A percentile compares a stretch with the other conserved stretches of the same genome.
Evolutionary conservation across 2,113 vertebrate species (phyloP).

Genomic region (Arizona elegans): DNA sequence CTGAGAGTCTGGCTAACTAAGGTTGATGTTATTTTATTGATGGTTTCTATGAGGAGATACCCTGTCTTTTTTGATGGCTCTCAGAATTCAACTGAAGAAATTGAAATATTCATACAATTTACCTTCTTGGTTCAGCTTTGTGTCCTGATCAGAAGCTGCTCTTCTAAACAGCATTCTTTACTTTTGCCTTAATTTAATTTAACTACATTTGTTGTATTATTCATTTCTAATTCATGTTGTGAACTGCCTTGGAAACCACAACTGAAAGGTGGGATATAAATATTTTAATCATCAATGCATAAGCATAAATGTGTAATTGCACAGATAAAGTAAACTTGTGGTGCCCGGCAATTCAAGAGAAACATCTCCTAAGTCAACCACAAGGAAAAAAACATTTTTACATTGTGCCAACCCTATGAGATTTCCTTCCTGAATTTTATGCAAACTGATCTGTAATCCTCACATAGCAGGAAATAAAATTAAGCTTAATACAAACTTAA

Average conservation of each 20-base stretch:
- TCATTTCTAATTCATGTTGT: conserved; percentile 10
- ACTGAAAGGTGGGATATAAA: not conserved
- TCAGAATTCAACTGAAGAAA: not conserved
- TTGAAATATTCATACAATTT: not conserved
- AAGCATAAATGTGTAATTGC: not conserved
- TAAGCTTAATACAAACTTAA: conserved; percentile 29
- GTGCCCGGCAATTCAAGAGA: not conserved
- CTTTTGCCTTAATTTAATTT: not conserved
- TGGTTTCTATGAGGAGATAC: not conserved
- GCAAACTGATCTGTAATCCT: not conserved
- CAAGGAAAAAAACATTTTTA: not conserved
- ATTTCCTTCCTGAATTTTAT: not conserved
- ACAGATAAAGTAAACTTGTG: not conserved
- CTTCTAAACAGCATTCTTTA: not conserved
- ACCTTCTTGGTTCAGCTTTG: not conserved
- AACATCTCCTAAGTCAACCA: not conserved
- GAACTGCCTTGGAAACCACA: not conserved
- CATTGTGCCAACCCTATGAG: not conserved
- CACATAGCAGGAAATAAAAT: conserved; percentile 21
- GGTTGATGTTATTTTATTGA: not conserved
- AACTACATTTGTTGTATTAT: not conserved
- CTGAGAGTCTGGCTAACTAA: not conserved
- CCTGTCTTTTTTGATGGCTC: not conserved
- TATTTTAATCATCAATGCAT: conserved; percentile 16
- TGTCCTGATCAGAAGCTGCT: not conserved